A percentile compares a stretch with the other conserved stretches of the same genome.
Evolutionary conservation across 2,797 vertebrate species (phyloP).

Genomic region (Rhadinocentrus ornatus): DNA sequence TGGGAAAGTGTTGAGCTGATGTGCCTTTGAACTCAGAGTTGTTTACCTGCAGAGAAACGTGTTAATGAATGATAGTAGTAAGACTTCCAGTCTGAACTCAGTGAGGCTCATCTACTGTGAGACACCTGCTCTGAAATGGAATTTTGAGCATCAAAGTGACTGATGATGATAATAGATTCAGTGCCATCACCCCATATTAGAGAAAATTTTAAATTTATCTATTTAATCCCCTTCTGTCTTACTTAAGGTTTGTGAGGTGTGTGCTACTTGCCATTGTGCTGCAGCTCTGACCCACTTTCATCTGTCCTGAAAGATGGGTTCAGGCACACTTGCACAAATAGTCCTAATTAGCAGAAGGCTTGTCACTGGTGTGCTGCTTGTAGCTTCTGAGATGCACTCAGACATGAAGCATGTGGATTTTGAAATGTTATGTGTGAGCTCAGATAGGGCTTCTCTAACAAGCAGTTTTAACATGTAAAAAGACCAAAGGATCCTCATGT

Average conservation of each 20-base stretch:
- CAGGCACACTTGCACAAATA: conserved; percentile 57
- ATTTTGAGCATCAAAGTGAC: conserved; percentile 68
- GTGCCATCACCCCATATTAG: conserved; percentile 45
- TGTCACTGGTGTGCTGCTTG: conserved; percentile 66
- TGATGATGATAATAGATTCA: conserved; percentile 56
- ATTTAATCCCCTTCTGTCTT: conserved; percentile 48
- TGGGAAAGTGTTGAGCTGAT: conserved; percentile 49
- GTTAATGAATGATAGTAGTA: conserved; percentile 61
- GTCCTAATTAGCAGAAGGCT: conserved; percentile 74
- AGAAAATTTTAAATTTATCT: conserved; percentile 51
- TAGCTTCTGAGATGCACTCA: conserved; percentile 58
- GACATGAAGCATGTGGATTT: conserved; percentile 64
- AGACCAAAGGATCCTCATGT: conserved; percentile 47
- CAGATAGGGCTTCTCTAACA: conserved; percentile 64
- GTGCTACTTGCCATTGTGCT: conserved; percentile 49
- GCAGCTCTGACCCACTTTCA: conserved; percentile 73
- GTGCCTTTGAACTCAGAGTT: conserved; percentile 69
- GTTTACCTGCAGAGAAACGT: conserved; percentile 60
- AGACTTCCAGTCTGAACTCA: conserved; percentile 54
- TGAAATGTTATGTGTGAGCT: conserved; percentile 65
- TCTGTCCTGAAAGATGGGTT: conserved; percentile 52
- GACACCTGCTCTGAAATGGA: conserved; percentile 56
- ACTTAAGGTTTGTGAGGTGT: conserved; percentile 36
- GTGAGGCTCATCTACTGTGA: conserved; percentile 35
- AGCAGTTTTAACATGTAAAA: conserved; percentile 58